Evolutionary conservation across 1,140 invertebrate species (phyloP).

Genomic region (Belonocnema kinseyi): DNA sequence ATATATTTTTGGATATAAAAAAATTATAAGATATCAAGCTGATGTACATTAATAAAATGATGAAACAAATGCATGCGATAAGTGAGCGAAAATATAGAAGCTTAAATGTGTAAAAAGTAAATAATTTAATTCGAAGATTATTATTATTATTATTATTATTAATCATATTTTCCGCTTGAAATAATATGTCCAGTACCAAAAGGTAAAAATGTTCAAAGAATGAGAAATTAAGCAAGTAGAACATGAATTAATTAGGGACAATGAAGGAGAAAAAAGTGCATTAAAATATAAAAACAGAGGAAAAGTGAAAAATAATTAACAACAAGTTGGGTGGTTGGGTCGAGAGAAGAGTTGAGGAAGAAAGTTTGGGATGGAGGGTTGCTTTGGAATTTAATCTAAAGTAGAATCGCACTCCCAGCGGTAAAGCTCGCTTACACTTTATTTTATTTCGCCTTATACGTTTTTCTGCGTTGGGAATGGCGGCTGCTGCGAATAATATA

Average conservation of each 20-base stretch:
- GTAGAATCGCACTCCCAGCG: conserved; percentile 58
- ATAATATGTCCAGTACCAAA: too few relatives aligned
- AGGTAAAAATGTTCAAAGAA: too few relatives aligned
- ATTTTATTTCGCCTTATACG: conserved; percentile 58
- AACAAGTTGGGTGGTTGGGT: background rate
- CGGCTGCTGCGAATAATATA: conserved; percentile 25
- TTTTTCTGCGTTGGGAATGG: conserved; percentile 51
- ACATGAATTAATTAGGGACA: conserved; percentile 7
- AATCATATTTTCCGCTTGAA: too few relatives aligned
- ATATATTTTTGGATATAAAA: too few relatives aligned
- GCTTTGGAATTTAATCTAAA: conserved; percentile 65
- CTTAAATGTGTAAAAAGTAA: too few relatives aligned
- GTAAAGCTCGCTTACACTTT: conserved; percentile 57
- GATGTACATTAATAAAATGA: too few relatives aligned
- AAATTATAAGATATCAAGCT: too few relatives aligned
- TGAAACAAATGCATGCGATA: too few relatives aligned
- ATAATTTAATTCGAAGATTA: too few relatives aligned
- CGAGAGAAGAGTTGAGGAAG: background rate
- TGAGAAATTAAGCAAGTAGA: background rate
- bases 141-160: too few relatives aligned
- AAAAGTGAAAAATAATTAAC: conserved; percentile 25
- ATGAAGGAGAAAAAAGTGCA: background rate
- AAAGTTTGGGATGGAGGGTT: conserved; percentile 41
- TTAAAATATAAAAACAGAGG: conserved; percentile 12
- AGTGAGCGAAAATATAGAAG: too few relatives aligned